Evolutionary conservation across 53 echinoderm and acorn worm species (phyloP), one percentile per base, ranked within the genome.

Genomic region (Luidia sarsii): DNA sequence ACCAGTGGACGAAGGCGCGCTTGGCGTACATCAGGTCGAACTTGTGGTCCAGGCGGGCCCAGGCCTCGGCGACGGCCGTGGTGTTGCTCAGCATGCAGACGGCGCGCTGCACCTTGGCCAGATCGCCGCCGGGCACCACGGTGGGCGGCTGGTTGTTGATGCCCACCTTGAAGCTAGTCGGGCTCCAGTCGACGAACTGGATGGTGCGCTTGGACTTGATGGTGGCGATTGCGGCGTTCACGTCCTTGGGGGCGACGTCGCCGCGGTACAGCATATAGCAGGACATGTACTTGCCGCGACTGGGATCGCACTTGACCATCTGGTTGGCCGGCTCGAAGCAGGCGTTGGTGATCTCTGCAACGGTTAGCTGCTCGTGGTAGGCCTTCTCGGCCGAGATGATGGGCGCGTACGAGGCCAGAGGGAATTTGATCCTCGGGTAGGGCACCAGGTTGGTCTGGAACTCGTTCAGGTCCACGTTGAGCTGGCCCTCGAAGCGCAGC

Each of bases 161-260:
- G 57, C 95, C 95, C 62, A 95, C 92, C 82, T 95, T 95, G 92
- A 95, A 95, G 50, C 95, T 92, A 90, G 95, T 95, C 83, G 95
- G 95, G 70, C 92, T 93, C 95, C 95, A 95, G 90, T 95, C 95
- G 6, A 95, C 91, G 59, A 94, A 94, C 80, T 91, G 94, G 83
- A 91, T 87, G 68, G 83, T 86, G 50, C 89, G 86, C 61, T 86
- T 91, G 28, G 94, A 88, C 85, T 94, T 88, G 91, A 94, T 89
- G 80, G 79, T 57, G 19, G 91, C 86, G 11, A 94, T 83, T 43
- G 91, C 91, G 29, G 94, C 90, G 69, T 85, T 91, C 70, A 94
- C 88, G 70, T 92, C 92, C 9, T 84, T 84, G 37, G 91, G 88
- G 53, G 57, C 71, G 22, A 88, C 85, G 34, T 88, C 91, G 34